These are phyloP conservation scores for Pomacea canaliculata DNA, from an alignment of 2,888 invertebrate genomes.

Conservation along the genomic window DNA sequence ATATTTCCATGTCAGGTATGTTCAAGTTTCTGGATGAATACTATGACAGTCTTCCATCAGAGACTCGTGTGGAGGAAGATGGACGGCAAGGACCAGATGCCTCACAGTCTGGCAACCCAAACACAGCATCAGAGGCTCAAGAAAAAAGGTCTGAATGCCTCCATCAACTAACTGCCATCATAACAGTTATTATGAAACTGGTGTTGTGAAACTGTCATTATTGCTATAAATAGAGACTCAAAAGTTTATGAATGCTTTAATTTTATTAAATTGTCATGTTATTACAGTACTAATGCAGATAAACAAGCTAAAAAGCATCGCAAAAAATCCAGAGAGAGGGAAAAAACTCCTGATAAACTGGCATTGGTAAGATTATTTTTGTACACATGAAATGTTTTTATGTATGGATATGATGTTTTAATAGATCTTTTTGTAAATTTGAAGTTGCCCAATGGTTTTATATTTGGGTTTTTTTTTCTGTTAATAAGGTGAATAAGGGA, in stretches of 20 bases:
- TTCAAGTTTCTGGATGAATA: slow-evolving; percentile 62
- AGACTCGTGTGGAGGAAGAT: slow-evolving; percentile 37
- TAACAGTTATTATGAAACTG: no score
- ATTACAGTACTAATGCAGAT: slow-evolving; percentile 13
- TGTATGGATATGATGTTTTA: not conserved
- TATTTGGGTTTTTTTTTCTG: not conserved
- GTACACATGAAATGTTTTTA: not conserved
- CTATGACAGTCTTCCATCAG: slow-evolving; percentile 51
- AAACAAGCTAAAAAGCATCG: slow-evolving; percentile 10
- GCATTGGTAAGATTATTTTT: slow-evolving; percentile 21
- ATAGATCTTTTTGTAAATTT: no score
- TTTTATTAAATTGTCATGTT: not conserved
- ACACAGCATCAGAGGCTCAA: not conserved
- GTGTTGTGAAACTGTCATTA: no score
- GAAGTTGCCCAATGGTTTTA: not conserved
- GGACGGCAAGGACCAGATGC: slow-evolving; percentile 3
- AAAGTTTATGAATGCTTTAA: no score
- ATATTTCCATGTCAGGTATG: slow-evolving; percentile 42
- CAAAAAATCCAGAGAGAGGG: slow-evolving; percentile 25
- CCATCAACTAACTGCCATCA: no score
- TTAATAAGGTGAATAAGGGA: not conserved
- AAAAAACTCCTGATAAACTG: slow-evolving; percentile 32
- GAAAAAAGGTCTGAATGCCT: not conserved
- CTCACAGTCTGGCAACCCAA: not conserved
- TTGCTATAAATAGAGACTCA: no score